Base-by-base conservation (phyloP, 2,888 invertebrate genomes). In the Epicampocera succincta region DNA sequence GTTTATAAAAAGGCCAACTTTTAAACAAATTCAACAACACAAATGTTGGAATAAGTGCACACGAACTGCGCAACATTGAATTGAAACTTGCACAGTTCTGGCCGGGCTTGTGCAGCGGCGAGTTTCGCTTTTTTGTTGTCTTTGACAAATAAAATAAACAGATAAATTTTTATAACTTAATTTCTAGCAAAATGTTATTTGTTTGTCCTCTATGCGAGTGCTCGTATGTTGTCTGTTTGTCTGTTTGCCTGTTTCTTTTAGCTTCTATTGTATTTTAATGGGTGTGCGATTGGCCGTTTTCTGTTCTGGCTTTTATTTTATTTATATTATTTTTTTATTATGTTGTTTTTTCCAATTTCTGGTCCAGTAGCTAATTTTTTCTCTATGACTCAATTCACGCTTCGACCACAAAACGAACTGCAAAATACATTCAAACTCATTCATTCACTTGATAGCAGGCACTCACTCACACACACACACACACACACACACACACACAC, bases 111-210 rank as follows among this genome's bases (percentile, higher is more conserved):
- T 33, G 56, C 42, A 25, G 29, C 17, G 15, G 58, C 38, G 21
- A 25, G 15, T 25, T 48, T 29, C 3, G 8, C 5, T 54, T 48
- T 61, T 60, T 46, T 77, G 19, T n/a, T 65, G 8, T 44, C 11
- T 68, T 50, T 19, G 33, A 60, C 69, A 78, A 71, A 82, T 68
- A 81, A 46, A 74, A 69, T 63, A 66, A 56, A 61, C 74, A 71
- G 52, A 82, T 82, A 82, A 42, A 82, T 74, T 78, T 79, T 77
- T 81, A 78, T 71, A 81, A 81, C 75, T 81, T 78, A 83, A 83
- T 83, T 78, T 81, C 72, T 75, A 78, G 81, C 78, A 78, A 69
- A 76, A 66, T 72, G 71, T 78, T 73, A 63, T 69, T 76, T 76
- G 72, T 71, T 80, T 69, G 60, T 54, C 25, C 38, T 21, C 46